These are phyloP conservation scores for Mesaphorura yosii DNA, from an alignment of 1,140 invertebrate species.

Conservation along the genomic window DNA sequence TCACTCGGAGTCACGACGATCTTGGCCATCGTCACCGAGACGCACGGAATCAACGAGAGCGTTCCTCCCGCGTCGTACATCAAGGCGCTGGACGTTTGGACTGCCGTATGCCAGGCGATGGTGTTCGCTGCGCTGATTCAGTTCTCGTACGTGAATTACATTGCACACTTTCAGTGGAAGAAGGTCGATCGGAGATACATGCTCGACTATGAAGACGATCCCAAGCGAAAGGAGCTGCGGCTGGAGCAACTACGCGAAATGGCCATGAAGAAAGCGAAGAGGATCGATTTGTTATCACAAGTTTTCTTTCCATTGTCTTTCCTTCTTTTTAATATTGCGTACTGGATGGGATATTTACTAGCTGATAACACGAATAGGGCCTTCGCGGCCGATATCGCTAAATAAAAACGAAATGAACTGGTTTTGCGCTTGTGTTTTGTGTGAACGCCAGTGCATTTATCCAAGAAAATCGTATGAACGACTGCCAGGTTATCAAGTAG, in stretches of 20 bases:
- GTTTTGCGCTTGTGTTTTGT: no score
- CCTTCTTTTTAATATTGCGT: conserved; percentile 39
- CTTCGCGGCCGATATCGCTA: no score
- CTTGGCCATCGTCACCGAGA: conserved; percentile 43
- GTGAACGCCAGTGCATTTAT: no score
- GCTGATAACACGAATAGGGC: no score
- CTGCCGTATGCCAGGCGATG: conserved; percentile 41
- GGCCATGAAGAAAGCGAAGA: conserved; percentile 33
- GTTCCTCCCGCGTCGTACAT: conserved; percentile 43
- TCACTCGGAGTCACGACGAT: conserved; percentile 47
- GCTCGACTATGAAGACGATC: not conserved
- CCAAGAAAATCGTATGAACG: no score
- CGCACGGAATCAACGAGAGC: conserved; percentile 43
- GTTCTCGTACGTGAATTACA: conserved; percentile 48
- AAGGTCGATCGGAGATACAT: conserved; percentile 1
- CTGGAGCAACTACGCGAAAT: not conserved
- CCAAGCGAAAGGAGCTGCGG: not conserved
- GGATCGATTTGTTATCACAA: conserved; percentile 40
- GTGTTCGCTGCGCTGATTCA: conserved; percentile 48
- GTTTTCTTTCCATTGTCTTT: conserved; percentile 40
- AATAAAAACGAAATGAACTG: no score
- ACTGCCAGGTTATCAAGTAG: no score
- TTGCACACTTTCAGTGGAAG: not conserved
- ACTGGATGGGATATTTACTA: conserved; percentile 41
- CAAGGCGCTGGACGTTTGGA: conserved; percentile 46